A percentile compares a stretch with the other conserved stretches of the same genome.
These are phyloP conservation scores for Elachura formosa DNA, from an alignment of 2,113 vertebrate genomes.

Conservation along the genomic window DNA sequence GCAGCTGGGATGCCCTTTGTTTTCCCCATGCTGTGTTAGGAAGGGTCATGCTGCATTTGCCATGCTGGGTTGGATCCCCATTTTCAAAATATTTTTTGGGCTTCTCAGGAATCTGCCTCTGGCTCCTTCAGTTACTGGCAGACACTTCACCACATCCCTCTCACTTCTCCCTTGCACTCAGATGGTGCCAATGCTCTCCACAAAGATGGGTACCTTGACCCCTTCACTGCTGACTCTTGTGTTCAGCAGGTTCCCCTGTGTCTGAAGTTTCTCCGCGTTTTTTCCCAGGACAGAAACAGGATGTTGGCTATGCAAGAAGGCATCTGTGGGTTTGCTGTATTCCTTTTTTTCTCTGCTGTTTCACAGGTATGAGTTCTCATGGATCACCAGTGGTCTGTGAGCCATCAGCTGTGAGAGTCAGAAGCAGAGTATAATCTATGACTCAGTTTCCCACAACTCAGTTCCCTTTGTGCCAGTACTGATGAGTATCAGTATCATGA, in stretches of 20 bases:
- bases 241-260: neutral
- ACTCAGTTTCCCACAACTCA: neutral
- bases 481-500: neutral
- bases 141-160: neutral
- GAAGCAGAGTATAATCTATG: neutral
- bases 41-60: constrained; percentile 53
- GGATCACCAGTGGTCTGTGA: neutral
- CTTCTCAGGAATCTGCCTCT: constrained; percentile 51
- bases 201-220: neutral
- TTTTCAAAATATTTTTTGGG: constrained; percentile 53
- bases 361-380: neutral
- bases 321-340: neutral
- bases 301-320: neutral
- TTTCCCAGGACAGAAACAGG: neutral
- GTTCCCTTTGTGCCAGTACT: neutral
- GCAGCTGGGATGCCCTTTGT: constrained; percentile 56
- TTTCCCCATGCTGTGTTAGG: constrained; percentile 38
- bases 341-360: neutral
- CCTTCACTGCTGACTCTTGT: neutral
- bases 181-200: neutral
- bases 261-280: neutral
- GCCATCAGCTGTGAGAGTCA: neutral
- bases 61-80: constrained; percentile 14
- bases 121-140: neutral
- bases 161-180: neutral